Percentiles rank a stretch among this genome's conserved stretches.
Conservation (phyloP, 2,797 vertebrate genomes). For the Lithobates sylvaticus region DNA sequence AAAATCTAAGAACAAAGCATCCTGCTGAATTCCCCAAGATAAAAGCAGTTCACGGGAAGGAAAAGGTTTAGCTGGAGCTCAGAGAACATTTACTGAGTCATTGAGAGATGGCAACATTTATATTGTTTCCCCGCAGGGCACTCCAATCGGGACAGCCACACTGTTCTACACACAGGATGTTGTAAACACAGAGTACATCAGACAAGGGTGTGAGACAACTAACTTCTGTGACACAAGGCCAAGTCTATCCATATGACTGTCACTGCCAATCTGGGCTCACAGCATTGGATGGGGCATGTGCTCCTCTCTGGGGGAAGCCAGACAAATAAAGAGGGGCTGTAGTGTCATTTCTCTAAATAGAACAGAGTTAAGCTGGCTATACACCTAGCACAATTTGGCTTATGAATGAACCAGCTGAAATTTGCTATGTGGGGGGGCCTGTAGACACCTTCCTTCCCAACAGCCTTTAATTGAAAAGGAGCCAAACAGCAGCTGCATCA, state of each 20-base stretch:
- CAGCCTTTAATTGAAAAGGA: too few species aligned
- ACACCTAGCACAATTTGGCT: too few species aligned
- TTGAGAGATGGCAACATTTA: slow-evolving; percentile 7
- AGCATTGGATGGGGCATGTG: neutral
- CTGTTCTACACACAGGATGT: slow-evolving; percentile 15
- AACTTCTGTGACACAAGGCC: neutral
- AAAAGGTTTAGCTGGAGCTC: neutral
- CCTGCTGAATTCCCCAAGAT: neutral
- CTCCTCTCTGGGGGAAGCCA: neutral
- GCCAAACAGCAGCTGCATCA: too few species aligned
- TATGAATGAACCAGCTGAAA: too few species aligned
- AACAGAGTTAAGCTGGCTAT: too few species aligned
- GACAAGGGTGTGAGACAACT: neutral
- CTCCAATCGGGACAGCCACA: neutral
- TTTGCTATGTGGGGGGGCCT: too few species aligned
- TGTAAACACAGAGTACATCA: neutral
- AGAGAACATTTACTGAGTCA: slow-evolving; percentile 10
- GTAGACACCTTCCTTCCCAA: too few species aligned
- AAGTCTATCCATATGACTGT: too few species aligned
- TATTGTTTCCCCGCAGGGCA: slow-evolving; percentile 22
- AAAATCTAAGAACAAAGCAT: neutral
- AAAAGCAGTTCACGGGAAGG: slow-evolving; percentile 16
- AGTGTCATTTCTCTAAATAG: too few species aligned
- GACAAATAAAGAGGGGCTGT: too few species aligned
- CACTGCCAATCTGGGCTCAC: neutral